Evolutionary conservation across 1,140 invertebrate genomes (phyloP).

Genomic region (Onthophagus taurus): DNA sequence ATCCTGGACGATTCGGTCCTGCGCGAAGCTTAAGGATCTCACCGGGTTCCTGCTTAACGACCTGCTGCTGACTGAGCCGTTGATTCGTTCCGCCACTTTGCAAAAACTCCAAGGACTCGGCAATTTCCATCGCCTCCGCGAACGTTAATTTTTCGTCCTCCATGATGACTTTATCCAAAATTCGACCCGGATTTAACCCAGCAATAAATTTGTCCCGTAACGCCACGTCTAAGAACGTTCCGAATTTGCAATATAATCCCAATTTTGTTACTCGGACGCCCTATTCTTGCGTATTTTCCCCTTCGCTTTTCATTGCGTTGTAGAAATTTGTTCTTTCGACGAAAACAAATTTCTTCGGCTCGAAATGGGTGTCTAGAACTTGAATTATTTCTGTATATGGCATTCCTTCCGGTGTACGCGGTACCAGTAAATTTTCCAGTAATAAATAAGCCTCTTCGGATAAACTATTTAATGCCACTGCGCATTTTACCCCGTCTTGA

Average conservation of each 20-base stretch:
- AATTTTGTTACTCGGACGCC: conserved; percentile 2
- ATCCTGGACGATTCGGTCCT: not conserved
- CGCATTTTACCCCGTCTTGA: not conserved
- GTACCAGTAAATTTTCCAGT: not conserved
- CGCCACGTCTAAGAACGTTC: not conserved
- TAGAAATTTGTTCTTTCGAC: conserved; percentile 3
- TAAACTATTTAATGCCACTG: not conserved
- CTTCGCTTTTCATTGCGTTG: not conserved
- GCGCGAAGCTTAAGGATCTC: not conserved
- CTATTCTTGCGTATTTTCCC: conserved; percentile 1
- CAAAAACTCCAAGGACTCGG: not conserved
- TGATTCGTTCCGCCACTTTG: no score
- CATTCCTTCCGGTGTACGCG: not conserved
- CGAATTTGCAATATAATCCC: conserved; percentile 3
- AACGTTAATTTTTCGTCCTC: not conserved
- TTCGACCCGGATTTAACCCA: not conserved
- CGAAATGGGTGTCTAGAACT: not conserved
- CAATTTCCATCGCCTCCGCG: not conserved
- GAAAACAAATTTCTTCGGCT: not conserved
- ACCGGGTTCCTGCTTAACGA: not conserved
- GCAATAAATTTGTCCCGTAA: conserved; percentile 9
- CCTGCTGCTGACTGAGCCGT: no score
- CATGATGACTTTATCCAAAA: conserved; percentile 2
- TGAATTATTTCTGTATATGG: not conserved
- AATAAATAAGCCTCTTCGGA: not conserved